Conservation (phyloP, 2,888 invertebrate genomes). For the Drosophila borborema region DNA sequence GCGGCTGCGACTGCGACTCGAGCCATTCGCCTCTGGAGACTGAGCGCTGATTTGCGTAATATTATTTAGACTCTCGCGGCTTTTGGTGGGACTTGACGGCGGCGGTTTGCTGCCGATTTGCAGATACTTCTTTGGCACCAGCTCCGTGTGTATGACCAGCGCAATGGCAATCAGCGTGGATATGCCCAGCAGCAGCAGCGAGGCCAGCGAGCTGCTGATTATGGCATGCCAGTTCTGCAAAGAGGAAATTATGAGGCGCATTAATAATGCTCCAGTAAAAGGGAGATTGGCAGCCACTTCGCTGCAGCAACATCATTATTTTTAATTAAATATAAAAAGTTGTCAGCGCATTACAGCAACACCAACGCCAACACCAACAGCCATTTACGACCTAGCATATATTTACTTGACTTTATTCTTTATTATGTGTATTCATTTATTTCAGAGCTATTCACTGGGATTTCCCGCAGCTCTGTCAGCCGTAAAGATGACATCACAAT, state of each 20-base stretch:
- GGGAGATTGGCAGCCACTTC: conserved; percentile 43
- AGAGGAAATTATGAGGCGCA: conserved; percentile 59
- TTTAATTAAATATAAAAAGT: conserved; percentile 78
- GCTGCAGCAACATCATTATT: conserved; percentile 71
- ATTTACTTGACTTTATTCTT: conserved; percentile 3
- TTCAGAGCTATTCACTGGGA: conserved; percentile 56
- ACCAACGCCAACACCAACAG: not conserved
- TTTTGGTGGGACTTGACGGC: conserved; percentile 52
- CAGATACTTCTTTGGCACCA: conserved; percentile 83
- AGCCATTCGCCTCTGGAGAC: conserved; percentile 46
- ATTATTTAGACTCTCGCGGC: conserved; percentile 71
- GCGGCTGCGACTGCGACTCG: conserved; percentile 8
- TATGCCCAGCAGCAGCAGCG: conserved; percentile 88
- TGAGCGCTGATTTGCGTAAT: conserved; percentile 74
- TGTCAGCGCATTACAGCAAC: conserved; percentile 51
- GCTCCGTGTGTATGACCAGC: conserved; percentile 84
- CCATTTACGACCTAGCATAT: conserved; percentile 33
- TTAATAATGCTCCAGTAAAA: conserved; percentile 66
- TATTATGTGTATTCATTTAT: conserved; percentile 10
- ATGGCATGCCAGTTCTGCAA: conserved; percentile 87
- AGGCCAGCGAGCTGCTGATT: conserved; percentile 88
- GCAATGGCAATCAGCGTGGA: conserved; percentile 87
- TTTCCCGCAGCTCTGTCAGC: conserved; percentile 23
- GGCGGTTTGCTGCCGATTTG: conserved; percentile 63
- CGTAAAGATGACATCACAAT: conserved; percentile 64